These are phyloP conservation scores for Rousettus leschenaultii DNA, from an alignment of 2,113 vertebrate species.

Conservation along the genomic window DNA sequence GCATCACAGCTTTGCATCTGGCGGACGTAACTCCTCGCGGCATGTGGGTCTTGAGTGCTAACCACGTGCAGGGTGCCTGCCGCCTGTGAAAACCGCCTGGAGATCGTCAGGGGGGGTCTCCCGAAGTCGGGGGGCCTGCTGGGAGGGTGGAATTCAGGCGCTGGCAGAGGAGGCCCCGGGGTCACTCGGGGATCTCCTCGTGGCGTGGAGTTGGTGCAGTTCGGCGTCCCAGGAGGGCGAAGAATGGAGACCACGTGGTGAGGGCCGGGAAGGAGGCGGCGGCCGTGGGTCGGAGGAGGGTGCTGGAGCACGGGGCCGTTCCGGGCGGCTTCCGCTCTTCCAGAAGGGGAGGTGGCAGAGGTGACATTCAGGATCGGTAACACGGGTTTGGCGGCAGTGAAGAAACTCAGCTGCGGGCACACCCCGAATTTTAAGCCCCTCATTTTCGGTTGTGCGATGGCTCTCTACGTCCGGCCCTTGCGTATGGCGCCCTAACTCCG, in stretches of 20 bases:
- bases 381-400: background rate
- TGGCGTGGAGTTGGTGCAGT: background rate
- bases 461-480: background rate
- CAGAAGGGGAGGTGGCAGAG: too few relatives aligned
- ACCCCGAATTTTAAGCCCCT: background rate
- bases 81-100: background rate
- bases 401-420: background rate
- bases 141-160: background rate
- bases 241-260: rapidly evolving
- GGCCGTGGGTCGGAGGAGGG: background rate
- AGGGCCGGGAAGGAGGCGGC: background rate
- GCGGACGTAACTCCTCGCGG: rapidly evolving
- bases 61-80: rapidly evolving
- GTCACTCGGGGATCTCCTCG: background rate
- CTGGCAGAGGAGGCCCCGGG: background rate
- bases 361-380: rapidly evolving
- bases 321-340: rapidly evolving
- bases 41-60: too few relatives aligned
- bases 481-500: too few relatives aligned
- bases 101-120: background rate
- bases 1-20: rapidly evolving
- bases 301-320: background rate
- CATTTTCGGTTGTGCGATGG: rapidly evolving
- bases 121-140: background rate
- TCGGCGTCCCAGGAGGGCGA: rapidly evolving